A percentile compares a stretch with the other conserved stretches of the same genome.
phyloP scores from a whole-genome alignment of 2,888 invertebrate species.

The Melieria crassipennis region DNA sequence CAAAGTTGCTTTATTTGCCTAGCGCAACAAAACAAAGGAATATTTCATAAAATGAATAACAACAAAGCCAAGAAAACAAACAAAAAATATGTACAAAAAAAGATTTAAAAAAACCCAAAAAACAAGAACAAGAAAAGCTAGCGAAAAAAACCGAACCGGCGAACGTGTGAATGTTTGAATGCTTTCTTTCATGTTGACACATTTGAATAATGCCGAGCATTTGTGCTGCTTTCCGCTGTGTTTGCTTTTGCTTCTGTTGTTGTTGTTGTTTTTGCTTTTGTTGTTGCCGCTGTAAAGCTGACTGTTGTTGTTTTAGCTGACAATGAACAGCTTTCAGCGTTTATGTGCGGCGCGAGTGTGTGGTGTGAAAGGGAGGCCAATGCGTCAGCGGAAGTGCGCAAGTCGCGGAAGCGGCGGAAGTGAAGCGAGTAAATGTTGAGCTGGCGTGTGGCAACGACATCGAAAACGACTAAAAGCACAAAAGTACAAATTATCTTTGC shows the following conservation, averaged over 20 bases:
- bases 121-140: no score
- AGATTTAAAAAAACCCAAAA: no score
- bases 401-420: no score
- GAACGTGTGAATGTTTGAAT: not conserved
- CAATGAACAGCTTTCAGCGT: not conserved
- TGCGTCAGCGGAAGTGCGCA: not conserved
- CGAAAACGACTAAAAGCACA: not conserved
- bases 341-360: not conserved
- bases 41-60: no score
- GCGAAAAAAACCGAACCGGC: no score
- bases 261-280: not conserved
- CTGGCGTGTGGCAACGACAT: no score
- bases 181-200: slow-evolving; percentile 21
- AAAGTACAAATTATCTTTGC: not conserved
- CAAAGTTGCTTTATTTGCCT: no score
- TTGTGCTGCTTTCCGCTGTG: slow-evolving; percentile 4
- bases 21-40: no score
- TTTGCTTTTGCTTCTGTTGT: not conserved
- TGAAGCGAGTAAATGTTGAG: no score
- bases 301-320: not conserved
- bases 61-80: no score
- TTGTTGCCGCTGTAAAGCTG: not conserved
- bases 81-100: no score
- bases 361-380: not conserved
- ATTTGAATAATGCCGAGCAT: slow-evolving; percentile 18